Conservation (phyloP, 92 coral and sea anemone genomes). For the Epizoanthus illoricatus region DNA sequence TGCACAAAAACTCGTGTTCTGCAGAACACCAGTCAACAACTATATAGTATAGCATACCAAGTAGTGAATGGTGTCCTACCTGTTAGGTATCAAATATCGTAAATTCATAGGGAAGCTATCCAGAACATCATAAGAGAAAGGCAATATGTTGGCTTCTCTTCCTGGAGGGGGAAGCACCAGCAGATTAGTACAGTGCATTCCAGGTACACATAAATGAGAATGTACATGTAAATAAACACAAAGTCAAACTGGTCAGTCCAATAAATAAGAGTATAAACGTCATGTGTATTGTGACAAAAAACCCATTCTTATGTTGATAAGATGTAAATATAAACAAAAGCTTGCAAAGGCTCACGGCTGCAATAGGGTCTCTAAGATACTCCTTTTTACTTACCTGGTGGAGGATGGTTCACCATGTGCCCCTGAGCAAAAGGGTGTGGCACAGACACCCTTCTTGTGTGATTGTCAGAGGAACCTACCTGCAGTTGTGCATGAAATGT, state of each 20-base stretch:
- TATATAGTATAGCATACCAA: too few species aligned
- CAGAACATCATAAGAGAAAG: slow-evolving; percentile 70
- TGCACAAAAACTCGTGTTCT: too few species aligned
- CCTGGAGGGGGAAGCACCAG: slow-evolving; percentile 27
- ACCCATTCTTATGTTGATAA: not conserved
- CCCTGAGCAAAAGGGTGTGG: slow-evolving; percentile 70
- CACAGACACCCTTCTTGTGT: slow-evolving; percentile 8
- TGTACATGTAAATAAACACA: too few species aligned
- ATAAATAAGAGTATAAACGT: too few species aligned
- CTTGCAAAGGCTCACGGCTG: not conserved
- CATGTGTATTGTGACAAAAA: not conserved
- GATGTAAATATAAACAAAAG: not conserved
- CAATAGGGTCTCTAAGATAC: too few species aligned
- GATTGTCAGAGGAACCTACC: slow-evolving; percentile 14
- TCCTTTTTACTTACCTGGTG: slow-evolving; percentile 47
- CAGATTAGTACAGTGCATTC: not conserved
- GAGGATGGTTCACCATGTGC: slow-evolving; percentile 79
- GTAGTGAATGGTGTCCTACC: slow-evolving; percentile 23
- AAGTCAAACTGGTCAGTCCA: not conserved
- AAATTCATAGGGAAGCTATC: slow-evolving; percentile 56
- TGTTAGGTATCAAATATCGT: slow-evolving; percentile 65
- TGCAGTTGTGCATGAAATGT: not conserved
- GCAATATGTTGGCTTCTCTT: slow-evolving; percentile 61
- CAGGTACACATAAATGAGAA: too few species aligned
- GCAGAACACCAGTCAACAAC: too few species aligned